phyloP scores from a whole-genome alignment of 2,888 invertebrate species.

The Epinotia ramella region DNA sequence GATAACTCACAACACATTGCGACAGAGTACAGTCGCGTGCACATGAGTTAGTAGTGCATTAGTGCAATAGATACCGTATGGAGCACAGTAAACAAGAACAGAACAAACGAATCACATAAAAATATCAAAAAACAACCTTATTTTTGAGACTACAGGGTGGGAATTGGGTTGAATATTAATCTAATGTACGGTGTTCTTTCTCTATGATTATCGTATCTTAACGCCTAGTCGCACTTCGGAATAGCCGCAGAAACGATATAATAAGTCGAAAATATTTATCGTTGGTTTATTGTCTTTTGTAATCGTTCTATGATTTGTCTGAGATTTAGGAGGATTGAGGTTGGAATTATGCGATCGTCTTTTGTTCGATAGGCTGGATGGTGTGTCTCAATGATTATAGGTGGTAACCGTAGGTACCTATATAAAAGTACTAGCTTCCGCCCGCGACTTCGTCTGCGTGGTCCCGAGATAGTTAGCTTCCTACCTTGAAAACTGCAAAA shows the following conservation, averaged over 20 bases:
- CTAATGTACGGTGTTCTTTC: not conserved
- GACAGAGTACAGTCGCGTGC: constrained; percentile 70
- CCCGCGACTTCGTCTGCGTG: too few species aligned
- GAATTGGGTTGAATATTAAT: not conserved
- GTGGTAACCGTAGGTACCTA: not conserved
- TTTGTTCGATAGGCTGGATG: not conserved
- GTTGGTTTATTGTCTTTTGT: constrained; percentile 60
- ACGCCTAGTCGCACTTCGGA: constrained; percentile 67
- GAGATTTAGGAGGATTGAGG: constrained; percentile 36
- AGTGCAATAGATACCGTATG: constrained; percentile 73
- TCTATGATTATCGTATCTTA: constrained; percentile 61
- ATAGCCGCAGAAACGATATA: constrained; percentile 58
- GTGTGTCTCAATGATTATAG: constrained; percentile 1
- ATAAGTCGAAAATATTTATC: constrained; percentile 40
- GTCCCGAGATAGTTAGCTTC: too few species aligned
- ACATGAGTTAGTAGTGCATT: constrained; percentile 82
- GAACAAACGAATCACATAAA: not conserved
- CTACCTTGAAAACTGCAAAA: too few species aligned
- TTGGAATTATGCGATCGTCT: constrained; percentile 26
- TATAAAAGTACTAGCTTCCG: too few species aligned
- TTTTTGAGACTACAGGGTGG: not conserved
- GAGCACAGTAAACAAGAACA: not conserved
- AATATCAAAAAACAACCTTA: not conserved
- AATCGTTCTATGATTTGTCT: constrained; percentile 56
- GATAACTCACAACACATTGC: constrained; percentile 67